Evolutionary conservation across 2,797 vertebrate species (phyloP), one percentile per base, ranked within the genome.

Genomic region (Tympanoctomys barrerae): DNA sequence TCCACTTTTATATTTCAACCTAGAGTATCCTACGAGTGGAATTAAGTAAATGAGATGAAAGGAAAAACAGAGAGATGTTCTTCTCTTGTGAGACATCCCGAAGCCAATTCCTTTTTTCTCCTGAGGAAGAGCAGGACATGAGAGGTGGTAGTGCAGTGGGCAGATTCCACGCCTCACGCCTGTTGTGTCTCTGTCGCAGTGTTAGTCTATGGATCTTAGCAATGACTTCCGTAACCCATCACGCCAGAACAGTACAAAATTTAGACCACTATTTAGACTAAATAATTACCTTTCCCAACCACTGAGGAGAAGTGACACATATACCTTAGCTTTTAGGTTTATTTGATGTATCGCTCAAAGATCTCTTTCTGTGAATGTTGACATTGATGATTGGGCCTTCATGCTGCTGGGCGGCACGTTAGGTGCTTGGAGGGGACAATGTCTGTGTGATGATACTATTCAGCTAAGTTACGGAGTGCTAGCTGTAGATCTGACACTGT

Each of bases 401-500:
- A 19, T 79, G 33, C 66, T 18, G 54, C 57, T 10, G 26, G 36
- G 3, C 33, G 49, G 39, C 46, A 61, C 0, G 2, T 2, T 12
- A 26, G 7, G 21, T 36, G 33, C 49, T 46, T 0, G 1, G 0
- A 7, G 19, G n/a, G 52, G 11, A 0, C 22, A 49, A 21, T 12
- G 52, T 8, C 26, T 16, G 16, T 31, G 18, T 36, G 73, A 33
- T 42, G 24, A 5, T 49, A 39, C 39, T 11, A 7, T 11, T 49
- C 11, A 33, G 39, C 26, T 0, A 3, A 19, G 62, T 5, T 22
- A 1, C 0, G 19, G 28, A 79, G 12, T 52, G 1, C 39, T 14
- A 5, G 26, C 71, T 62, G 0, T 57, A 19, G 52, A 86, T 31
- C 61, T 13, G 31, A 57, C 33, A 2, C 66, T 28, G 1, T 19